phyloP scores from a whole-genome alignment of 2,888 invertebrate species.

The Xylocampa areola region DNA sequence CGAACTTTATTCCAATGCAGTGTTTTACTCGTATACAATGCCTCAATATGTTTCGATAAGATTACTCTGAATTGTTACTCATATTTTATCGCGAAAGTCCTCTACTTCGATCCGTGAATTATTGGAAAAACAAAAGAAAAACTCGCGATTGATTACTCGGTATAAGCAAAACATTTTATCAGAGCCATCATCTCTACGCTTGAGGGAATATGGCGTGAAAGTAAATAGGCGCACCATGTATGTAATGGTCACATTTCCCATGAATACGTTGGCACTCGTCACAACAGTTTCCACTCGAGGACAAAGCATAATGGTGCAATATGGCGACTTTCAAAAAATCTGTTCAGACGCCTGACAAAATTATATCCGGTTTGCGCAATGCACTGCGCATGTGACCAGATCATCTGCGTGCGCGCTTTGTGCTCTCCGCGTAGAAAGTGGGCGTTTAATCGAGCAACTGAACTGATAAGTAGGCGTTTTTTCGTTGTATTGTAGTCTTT shows the following conservation, averaged over 20 bases:
- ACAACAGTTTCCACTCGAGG: slow-evolving; percentile 53
- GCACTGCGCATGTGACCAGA: slow-evolving; percentile 57
- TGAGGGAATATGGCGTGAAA: slow-evolving; percentile 48
- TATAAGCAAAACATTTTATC: slow-evolving; percentile 39
- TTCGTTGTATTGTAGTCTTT: slow-evolving; percentile 37
- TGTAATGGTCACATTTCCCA: slow-evolving; percentile 47
- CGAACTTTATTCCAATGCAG: slow-evolving; percentile 15
- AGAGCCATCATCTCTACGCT: slow-evolving; percentile 43
- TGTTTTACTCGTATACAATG: slow-evolving; percentile 30
- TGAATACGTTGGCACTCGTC: slow-evolving; percentile 49
- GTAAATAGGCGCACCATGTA: slow-evolving; percentile 45
- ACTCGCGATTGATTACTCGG: slow-evolving; percentile 26
- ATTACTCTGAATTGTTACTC: slow-evolving; percentile 17
- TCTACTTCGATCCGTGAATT: slow-evolving; percentile 23
- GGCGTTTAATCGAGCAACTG: slow-evolving; percentile 59
- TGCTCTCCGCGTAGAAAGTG: slow-evolving; percentile 64
- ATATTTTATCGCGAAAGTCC: slow-evolving; percentile 24
- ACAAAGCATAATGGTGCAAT: slow-evolving; percentile 56
- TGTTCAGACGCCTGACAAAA: slow-evolving; percentile 55
- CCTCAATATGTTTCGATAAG: slow-evolving; percentile 29
- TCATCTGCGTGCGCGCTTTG: slow-evolving; percentile 65
- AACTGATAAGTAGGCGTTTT: slow-evolving; percentile 48
- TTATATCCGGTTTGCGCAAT: slow-evolving; percentile 81
- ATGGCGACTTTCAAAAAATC: slow-evolving; percentile 62
- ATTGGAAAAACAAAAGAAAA: slow-evolving; percentile 34